These are phyloP conservation scores for Aphaenogaster rudis DNA, from an alignment of 1,140 invertebrate genomes.

Conservation along the genomic window DNA sequence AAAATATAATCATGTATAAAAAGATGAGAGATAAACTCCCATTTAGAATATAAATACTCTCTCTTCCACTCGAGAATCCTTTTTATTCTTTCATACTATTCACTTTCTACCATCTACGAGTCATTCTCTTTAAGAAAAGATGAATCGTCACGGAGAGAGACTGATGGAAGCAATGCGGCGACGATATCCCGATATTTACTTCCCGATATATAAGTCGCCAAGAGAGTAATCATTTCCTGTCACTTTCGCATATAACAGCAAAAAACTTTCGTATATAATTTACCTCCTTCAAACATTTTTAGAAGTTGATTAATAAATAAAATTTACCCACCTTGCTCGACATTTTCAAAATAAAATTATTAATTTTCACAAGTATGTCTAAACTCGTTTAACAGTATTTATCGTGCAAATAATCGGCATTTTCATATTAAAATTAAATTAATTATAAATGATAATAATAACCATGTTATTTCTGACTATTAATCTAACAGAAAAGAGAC, in stretches of 20 bases:
- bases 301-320: neutral
- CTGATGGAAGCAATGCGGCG: neutral
- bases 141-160: slow-evolving; percentile 29
- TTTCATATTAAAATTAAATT: neutral
- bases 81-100: slow-evolving; percentile 16
- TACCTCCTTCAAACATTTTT: neutral
- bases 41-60: slow-evolving; percentile 19
- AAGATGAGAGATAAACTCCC: neutral
- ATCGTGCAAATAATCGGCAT: neutral
- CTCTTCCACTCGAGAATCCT: neutral
- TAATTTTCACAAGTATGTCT: neutral
- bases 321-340: neutral
- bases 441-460: neutral
- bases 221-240: slow-evolving; percentile 21
- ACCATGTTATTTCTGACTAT: neutral
- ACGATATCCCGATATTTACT: slow-evolving; percentile 25
- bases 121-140: slow-evolving; percentile 28
- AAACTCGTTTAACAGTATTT: neutral
- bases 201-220: slow-evolving; percentile 11
- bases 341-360: slow-evolving; percentile 15
- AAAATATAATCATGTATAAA: neutral
- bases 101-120: slow-evolving; percentile 23
- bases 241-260: neutral
- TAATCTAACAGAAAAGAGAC: neutral
- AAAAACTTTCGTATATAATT: neutral